Conservation (phyloP, 2,888 invertebrate genomes). For the Drosophila monieri region DNA sequence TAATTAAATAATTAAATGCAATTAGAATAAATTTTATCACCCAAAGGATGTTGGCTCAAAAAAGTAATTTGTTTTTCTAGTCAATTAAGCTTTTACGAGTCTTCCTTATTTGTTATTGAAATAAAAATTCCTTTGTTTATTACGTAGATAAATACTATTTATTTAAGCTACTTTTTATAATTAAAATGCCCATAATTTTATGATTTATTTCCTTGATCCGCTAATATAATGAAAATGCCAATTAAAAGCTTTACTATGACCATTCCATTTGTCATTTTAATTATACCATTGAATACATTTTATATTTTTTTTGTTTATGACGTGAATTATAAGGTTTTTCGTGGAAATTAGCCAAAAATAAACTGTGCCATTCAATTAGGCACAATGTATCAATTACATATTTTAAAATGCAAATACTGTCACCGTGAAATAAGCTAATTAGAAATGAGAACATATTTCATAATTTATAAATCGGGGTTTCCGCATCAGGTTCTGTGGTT, state of each 20-base stretch:
- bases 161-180: too few relatives aligned
- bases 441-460: conserved; percentile 26
- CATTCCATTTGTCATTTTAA: not conserved
- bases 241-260: not conserved
- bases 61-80: too few relatives aligned
- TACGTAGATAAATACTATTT: too few relatives aligned
- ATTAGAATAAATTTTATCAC: too few relatives aligned
- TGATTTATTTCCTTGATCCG: too few relatives aligned
- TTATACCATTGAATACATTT: not conserved
- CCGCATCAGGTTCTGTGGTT: conserved; percentile 40
- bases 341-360: conserved; percentile 25
- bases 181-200: too few relatives aligned
- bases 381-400: conserved; percentile 17
- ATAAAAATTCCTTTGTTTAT: too few relatives aligned
- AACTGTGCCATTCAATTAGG: conserved; percentile 44
- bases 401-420: conserved; percentile 14
- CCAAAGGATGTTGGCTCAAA: too few relatives aligned
- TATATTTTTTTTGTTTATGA: not conserved
- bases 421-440: conserved; percentile 46
- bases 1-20: too few relatives aligned
- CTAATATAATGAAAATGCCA: too few relatives aligned
- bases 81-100: too few relatives aligned
- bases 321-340: not conserved
- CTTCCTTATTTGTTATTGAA: too few relatives aligned
- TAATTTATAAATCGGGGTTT: conserved; percentile 29